A percentile compares a stretch with the other conserved stretches of the same genome.
phyloP scores from a whole-genome alignment of 2,888 invertebrate genomes.

The Ophion ellenae region DNA sequence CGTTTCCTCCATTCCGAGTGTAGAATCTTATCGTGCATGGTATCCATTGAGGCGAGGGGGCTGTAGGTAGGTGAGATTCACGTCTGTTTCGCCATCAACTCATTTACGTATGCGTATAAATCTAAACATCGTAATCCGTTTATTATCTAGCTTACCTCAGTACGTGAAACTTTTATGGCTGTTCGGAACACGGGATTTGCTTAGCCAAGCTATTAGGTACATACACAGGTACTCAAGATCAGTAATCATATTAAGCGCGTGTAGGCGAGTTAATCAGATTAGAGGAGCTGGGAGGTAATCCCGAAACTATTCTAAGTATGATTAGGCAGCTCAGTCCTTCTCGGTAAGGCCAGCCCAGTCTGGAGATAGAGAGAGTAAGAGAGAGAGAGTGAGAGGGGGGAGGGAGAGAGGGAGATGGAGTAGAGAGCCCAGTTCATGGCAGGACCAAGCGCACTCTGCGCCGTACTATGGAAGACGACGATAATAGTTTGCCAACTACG shows the following conservation, averaged over 20 bases:
- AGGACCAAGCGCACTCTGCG: slow-evolving; percentile 76
- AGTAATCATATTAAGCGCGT: slow-evolving; percentile 84
- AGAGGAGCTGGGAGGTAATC: slow-evolving; percentile 83
- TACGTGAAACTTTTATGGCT: slow-evolving; percentile 80
- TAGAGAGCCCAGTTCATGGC: slow-evolving; percentile 69
- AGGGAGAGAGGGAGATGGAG: slow-evolving; percentile 34
- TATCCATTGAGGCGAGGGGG: slow-evolving; percentile 23
- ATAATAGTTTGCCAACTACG: slow-evolving; percentile 84
- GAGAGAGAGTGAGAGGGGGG: slow-evolving; percentile 32
- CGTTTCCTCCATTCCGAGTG: not conserved
- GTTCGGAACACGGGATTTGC: slow-evolving; percentile 78
- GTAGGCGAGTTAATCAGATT: slow-evolving; percentile 83
- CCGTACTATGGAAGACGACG: slow-evolving; percentile 82
- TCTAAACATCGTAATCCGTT: slow-evolving; percentile 73
- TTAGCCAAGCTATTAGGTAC: slow-evolving; percentile 79
- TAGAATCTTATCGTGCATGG: slow-evolving; percentile 25
- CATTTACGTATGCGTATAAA: slow-evolving; percentile 59
- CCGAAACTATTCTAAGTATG: slow-evolving; percentile 84
- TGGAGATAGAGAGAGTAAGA: slow-evolving; percentile 29
- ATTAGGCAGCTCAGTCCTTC: slow-evolving; percentile 82
- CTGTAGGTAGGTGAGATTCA: slow-evolving; percentile 25
- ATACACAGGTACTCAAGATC: slow-evolving; percentile 82
- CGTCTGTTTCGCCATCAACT: slow-evolving; percentile 49
- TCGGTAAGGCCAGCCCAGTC: slow-evolving; percentile 67
- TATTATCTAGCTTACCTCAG: slow-evolving; percentile 77